phyloP scores from a whole-genome alignment of 2,113 vertebrate genomes.

The Psittacula cyanocephala region DNA sequence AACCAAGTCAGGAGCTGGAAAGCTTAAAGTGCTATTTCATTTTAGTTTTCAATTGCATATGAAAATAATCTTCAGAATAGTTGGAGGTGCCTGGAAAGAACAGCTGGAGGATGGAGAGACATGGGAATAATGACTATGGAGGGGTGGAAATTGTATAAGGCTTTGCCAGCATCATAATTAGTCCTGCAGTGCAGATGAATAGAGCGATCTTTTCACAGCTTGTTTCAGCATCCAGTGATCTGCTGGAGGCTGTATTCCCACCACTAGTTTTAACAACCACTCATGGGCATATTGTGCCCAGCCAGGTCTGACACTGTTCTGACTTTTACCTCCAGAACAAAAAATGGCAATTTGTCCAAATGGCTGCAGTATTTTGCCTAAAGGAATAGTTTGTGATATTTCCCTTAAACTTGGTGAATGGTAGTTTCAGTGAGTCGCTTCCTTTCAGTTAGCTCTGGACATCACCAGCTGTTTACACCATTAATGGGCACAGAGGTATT shows the following conservation, averaged over 20 bases:
- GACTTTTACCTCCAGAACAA: background rate
- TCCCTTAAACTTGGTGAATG: background rate
- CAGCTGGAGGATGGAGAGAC: background rate
- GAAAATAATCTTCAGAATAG: background rate
- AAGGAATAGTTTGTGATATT: background rate
- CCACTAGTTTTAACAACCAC: background rate
- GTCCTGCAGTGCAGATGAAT: conserved; percentile 3
- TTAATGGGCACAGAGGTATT: background rate
- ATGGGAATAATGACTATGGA: background rate
- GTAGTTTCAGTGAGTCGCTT: background rate
- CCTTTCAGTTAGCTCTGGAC: background rate
- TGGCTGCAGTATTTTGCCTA: background rate
- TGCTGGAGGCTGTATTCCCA: background rate
- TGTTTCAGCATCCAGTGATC: background rate
- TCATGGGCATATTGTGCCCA: rapidly evolving
- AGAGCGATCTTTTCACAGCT: background rate
- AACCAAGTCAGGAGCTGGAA: background rate
- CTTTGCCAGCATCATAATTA: background rate
- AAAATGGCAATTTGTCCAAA: background rate
- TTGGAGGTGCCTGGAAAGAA: background rate
- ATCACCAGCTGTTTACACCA: rapidly evolving
- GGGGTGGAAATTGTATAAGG: background rate
- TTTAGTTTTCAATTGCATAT: background rate
- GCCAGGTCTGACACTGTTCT: background rate
- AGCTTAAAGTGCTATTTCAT: background rate